phyloP scores from a whole-genome alignment of 35 echinoderm and acorn worm genomes.

The Ptychodera flava region DNA sequence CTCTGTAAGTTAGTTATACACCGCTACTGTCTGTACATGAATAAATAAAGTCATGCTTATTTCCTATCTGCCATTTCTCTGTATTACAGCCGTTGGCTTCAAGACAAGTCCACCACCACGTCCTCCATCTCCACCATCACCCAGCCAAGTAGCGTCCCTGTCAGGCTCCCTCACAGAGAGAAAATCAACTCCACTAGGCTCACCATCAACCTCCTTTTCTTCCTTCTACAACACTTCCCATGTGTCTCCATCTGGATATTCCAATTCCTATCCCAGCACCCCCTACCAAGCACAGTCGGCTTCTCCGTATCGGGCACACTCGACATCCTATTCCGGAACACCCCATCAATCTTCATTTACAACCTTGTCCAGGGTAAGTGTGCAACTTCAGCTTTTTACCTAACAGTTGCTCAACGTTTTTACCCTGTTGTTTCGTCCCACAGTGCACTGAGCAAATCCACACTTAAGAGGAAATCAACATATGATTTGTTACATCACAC shows the following conservation, averaged over 20 bases:
- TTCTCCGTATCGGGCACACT: not conserved
- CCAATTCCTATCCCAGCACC: not conserved
- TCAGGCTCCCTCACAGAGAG: not conserved
- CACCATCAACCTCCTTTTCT: not conserved
- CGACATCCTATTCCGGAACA: not conserved
- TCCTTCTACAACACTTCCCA: not conserved
- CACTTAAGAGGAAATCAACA: too few relatives aligned
- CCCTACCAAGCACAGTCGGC: not conserved
- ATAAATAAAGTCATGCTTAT: too few relatives aligned
- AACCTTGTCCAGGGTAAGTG: not conserved
- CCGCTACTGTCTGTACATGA: too few relatives aligned
- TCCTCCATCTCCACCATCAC: constrained; percentile 58
- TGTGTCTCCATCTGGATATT: not conserved
- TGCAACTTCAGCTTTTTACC: too few relatives aligned
- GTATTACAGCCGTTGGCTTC: constrained; percentile 76
- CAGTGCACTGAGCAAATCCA: too few relatives aligned
- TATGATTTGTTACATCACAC: too few relatives aligned
- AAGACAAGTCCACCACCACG: constrained; percentile 34
- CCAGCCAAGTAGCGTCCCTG: not conserved
- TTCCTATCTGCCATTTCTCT: too few relatives aligned
- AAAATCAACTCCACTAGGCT: not conserved
- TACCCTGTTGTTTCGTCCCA: too few relatives aligned
- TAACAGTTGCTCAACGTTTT: too few relatives aligned
- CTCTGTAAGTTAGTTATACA: too few relatives aligned
- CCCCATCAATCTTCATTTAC: not conserved